Percentiles rank a stretch among this genome's conserved stretches.
These are phyloP conservation scores for Brachyhypopomus gauderio DNA, from an alignment of 2,113 vertebrate genomes.

Conservation along the genomic window DNA sequence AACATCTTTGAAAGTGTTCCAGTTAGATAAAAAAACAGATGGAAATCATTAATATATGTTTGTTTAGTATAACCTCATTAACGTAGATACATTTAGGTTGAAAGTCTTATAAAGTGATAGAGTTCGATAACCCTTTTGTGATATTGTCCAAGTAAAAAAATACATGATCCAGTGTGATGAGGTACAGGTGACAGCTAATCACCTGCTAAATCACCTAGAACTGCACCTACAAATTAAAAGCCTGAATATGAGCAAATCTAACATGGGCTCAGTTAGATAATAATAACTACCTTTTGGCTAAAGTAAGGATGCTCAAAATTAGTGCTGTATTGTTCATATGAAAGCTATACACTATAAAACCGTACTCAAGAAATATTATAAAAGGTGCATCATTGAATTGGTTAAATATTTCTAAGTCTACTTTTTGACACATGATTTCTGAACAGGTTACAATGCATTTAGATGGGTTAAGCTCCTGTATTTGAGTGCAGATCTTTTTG, in stretches of 20 bases:
- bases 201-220: not conserved
- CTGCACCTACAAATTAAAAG: not conserved
- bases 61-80: not conserved
- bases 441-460: no score
- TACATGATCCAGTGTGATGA: slow-evolving; percentile 10
- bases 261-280: not conserved
- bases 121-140: not conserved
- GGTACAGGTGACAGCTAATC: not conserved
- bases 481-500: no score
- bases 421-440: no score
- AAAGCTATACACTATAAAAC: no score
- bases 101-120: not conserved
- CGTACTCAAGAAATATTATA: no score
- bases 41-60: not conserved
- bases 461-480: no score
- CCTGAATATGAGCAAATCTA: not conserved
- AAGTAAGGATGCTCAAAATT: no score
- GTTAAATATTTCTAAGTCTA: no score
- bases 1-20: not conserved
- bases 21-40: not conserved
- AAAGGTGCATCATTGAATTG: no score
- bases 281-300: not conserved
- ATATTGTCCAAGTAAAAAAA: not conserved
- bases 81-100: not conserved
- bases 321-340: no score